Base-by-base conservation (phyloP, 2,113 vertebrate genomes). In the Antennarius striatus region DNA sequence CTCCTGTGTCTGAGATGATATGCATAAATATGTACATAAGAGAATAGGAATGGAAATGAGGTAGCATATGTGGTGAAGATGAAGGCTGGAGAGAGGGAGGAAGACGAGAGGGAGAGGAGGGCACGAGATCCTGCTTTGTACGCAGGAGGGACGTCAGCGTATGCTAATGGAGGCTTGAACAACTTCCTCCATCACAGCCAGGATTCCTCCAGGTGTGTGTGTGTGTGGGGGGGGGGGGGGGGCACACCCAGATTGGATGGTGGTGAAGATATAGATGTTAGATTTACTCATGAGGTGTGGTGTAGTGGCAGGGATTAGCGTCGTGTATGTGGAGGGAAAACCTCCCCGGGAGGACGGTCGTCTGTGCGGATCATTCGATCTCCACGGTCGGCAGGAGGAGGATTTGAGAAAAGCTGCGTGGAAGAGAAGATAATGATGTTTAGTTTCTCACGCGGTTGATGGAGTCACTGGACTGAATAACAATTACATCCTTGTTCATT, bases 11-110 rank as follows among this genome's bases (percentile, higher is more conserved):
- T 63, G 51, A 68, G 80, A 91, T 89, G 58, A 88, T 82, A 92
- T 88, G 91, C 87, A 90, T 86, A 92, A 86, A 89, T 90, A 92
- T 92, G 87, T 90, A 91, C 83, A 91, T 89, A 91, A 84, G 73
- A 70, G 73, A 91, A 75, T 72, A 54, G 73, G 65, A 82, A 89
- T 86, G 82, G 73, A 90, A 89, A 92, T 90, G 30, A 87, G 88
- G 67, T 32, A 43, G 67, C 79, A 87, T 86, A 80, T 86, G 81
- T 75, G 77, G 66, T 40, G 56, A 70, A 68, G 73, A 81, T 48
- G 73, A 80, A 51, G 36, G 66, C 65, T 54, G 63, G 69, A 51
- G 60, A 68, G 47, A 28, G 48, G 28, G 29, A 17, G 56, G 17
- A 22, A 22, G 22, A 22, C 1, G 29, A 53, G 52, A 63, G 61